Conservation (phyloP, 2,113 vertebrate genomes). For the Bostrychus sinensis region DNA sequence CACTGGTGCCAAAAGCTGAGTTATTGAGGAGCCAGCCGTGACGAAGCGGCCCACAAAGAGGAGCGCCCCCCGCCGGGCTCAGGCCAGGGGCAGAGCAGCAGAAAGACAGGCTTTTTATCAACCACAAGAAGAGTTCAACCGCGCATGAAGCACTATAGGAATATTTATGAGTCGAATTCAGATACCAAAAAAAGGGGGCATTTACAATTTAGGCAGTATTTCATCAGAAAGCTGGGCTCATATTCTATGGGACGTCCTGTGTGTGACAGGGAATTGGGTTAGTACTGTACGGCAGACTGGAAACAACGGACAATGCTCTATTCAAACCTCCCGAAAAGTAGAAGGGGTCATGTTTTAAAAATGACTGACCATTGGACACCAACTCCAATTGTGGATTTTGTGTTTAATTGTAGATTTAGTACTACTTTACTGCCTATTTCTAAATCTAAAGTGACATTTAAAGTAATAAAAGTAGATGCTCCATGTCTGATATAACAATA, state of each 20-base stretch:
- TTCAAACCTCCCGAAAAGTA: conserved; percentile 6
- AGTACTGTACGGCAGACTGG: conserved; percentile 1
- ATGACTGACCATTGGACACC: background rate
- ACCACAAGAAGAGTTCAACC: conserved; percentile 15
- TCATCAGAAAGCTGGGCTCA: background rate
- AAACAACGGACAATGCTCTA: conserved; percentile 5
- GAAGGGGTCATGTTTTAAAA: conserved; percentile 4
- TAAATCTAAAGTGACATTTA: background rate
- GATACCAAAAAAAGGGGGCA: background rate
- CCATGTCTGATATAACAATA: too few relatives aligned
- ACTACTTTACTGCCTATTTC: background rate
- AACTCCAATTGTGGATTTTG: background rate
- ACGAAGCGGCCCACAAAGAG: conserved; percentile 55
- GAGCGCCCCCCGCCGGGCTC: conserved; percentile 42
- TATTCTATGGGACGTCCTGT: conserved; percentile 12
- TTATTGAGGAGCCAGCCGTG: conserved; percentile 55
- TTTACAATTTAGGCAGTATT: conserved; percentile 9
- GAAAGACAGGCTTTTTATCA: conserved; percentile 28
- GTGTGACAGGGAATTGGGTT: conserved; percentile 5
- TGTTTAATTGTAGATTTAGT: background rate
- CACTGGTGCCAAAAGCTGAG: conserved; percentile 29
- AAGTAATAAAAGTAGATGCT: background rate
- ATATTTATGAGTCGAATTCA: conserved; percentile 12
- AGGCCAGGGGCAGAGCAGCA: conserved; percentile 17
- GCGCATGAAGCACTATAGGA: conserved; percentile 17